phyloP scores from a whole-genome alignment of 1,140 invertebrate species.

The Pachypsylla venusta region DNA sequence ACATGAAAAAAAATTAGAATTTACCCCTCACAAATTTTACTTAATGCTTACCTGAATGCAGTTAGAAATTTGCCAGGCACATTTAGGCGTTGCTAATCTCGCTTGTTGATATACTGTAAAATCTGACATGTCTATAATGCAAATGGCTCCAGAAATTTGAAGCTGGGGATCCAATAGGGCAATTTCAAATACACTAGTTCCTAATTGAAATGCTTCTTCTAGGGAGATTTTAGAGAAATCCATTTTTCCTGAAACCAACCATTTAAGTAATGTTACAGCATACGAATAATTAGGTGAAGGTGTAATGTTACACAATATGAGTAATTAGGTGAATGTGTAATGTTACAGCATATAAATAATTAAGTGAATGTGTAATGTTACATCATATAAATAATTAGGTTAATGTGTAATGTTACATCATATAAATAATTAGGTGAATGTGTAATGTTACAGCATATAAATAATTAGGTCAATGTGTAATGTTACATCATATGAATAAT shows the following conservation, averaged over 20 bases:
- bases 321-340: no score
- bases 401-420: no score
- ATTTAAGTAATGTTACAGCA: no score
- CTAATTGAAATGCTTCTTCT: conserved; percentile 21
- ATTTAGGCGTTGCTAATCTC: conserved; percentile 31
- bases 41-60: conserved; percentile 22
- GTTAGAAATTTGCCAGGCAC: conserved; percentile 22
- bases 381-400: no score
- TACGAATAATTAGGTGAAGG: no score
- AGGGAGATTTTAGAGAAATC: conserved; percentile 20
- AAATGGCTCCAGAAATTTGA: conserved; percentile 32
- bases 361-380: no score
- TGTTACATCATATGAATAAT: no score
- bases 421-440: no score
- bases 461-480: no score
- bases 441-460: no score
- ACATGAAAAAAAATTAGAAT: background rate
- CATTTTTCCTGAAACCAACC: conserved; percentile 15
- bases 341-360: no score
- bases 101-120: conserved; percentile 32
- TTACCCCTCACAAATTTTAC: background rate
- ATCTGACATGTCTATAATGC: conserved; percentile 34
- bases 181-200: conserved; percentile 29
- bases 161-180: conserved; percentile 32
- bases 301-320: no score